Conservation (phyloP, 2,888 invertebrate species). For the Yponomeuta malinellus region DNA sequence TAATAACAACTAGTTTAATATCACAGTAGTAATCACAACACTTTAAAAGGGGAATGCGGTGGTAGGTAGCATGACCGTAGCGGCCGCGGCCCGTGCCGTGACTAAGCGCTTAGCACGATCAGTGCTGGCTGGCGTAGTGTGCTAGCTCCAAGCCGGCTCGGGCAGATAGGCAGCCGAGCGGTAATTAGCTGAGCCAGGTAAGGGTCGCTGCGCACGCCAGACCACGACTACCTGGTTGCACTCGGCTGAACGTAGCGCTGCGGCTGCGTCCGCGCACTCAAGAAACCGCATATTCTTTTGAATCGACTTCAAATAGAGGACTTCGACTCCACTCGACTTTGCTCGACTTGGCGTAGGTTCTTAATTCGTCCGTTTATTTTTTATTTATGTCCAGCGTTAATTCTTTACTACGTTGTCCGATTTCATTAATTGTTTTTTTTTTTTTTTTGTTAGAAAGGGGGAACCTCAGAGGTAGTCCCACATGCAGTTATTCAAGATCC, state of each 20-base stretch:
- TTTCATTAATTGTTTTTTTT: too few species aligned
- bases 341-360: too few species aligned
- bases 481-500: too few species aligned
- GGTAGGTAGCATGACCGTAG: constrained; percentile 24
- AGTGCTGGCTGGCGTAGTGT: constrained; percentile 21
- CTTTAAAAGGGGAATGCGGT: neutral
- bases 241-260: constrained; percentile 32
- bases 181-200: constrained; percentile 21
- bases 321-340: too few species aligned
- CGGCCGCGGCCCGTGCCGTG: constrained; percentile 44
- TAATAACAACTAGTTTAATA: constrained; percentile 17
- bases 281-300: too few species aligned
- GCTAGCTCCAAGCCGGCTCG: constrained; percentile 18
- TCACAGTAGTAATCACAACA: constrained; percentile 23
- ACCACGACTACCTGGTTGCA: constrained; percentile 31
- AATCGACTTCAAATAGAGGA: too few species aligned
- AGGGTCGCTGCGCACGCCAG: constrained; percentile 28
- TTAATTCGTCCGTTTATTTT: too few species aligned
- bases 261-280: neutral
- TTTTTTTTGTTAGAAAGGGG: too few species aligned
- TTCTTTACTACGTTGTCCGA: too few species aligned
- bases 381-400: too few species aligned
- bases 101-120: constrained; percentile 51
- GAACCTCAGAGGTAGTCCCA: too few species aligned
- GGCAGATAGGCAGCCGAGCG: neutral